phyloP scores from a whole-genome alignment of 2,888 invertebrate genomes.

The Rhamnusium bicolor region DNA sequence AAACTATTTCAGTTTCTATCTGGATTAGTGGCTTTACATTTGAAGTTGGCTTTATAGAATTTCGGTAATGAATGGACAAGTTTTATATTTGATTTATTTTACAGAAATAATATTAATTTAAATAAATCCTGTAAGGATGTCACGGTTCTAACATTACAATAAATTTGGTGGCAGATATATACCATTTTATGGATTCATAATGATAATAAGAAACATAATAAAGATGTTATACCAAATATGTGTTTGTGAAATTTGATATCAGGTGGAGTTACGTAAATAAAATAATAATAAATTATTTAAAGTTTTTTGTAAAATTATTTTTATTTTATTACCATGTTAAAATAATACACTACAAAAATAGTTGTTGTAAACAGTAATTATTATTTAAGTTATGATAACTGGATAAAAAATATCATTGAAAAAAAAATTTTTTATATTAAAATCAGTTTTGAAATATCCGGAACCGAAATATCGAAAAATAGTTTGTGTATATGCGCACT shows the following conservation, averaged over 20 bases:
- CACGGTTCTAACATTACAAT: background rate
- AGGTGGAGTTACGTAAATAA: background rate
- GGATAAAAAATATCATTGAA: too few species aligned
- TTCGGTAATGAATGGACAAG: background rate
- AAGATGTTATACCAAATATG: slow-evolving; percentile 8
- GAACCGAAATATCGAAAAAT: too few species aligned
- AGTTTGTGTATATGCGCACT: too few species aligned
- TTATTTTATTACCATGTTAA: too few species aligned
- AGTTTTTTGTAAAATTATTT: background rate
- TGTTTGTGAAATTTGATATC: slow-evolving; percentile 6
- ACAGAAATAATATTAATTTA: background rate
- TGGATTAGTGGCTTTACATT: slow-evolving; percentile 20
- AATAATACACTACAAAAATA: too few species aligned
- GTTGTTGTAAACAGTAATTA: too few species aligned
- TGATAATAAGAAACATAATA: background rate
- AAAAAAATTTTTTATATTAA: too few species aligned
- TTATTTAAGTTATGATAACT: too few species aligned
- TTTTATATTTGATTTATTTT: background rate
- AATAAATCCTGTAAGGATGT: background rate
- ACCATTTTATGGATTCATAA: background rate
- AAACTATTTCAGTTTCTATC: slow-evolving; percentile 31
- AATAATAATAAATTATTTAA: background rate
- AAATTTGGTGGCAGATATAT: background rate
- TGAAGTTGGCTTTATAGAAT: background rate
- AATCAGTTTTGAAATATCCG: too few species aligned